A percentile compares a stretch with the other conserved stretches of the same genome.
Evolutionary conservation across 2,797 vertebrate genomes (phyloP).

Genomic region (Crenichthys baileyi): DNA sequence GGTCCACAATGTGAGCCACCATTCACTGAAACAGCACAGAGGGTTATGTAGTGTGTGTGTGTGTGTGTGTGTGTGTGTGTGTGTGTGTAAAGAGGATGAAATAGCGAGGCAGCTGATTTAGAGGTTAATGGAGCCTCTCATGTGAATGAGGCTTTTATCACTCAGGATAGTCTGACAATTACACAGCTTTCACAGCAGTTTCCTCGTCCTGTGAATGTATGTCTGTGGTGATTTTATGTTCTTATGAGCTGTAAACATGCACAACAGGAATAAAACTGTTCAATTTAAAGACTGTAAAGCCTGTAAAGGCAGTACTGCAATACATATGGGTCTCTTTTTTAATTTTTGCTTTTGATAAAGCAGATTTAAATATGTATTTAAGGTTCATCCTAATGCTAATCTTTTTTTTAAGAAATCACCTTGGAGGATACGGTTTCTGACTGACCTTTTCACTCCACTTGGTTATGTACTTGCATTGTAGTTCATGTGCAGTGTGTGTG

Average conservation of each 20-base stretch:
- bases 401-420: not conserved
- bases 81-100: conserved; percentile 53
- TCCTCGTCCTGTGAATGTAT: conserved; percentile 17
- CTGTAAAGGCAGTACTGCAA: not conserved
- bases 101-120: conserved; percentile 51
- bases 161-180: conserved; percentile 49
- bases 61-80: conserved; percentile 26
- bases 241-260: not conserved
- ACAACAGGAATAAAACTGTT: not conserved
- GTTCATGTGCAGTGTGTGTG: conserved; percentile 31
- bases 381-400: conserved; percentile 10
- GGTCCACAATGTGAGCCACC: conserved; percentile 21
- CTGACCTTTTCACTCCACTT: conserved; percentile 13
- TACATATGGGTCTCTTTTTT: not conserved
- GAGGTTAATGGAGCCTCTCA: conserved; percentile 70
- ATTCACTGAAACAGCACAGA: conserved; percentile 35
- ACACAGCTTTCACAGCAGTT: conserved; percentile 35
- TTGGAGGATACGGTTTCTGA: not conserved
- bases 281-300: not conserved
- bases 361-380: not conserved
- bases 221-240: conserved; percentile 1
- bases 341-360: not conserved
- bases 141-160: conserved; percentile 59
- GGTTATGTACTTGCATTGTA: conserved; percentile 3
- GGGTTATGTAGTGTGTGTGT: conserved; percentile 33